These are phyloP conservation scores for Calyptommatus sinebrachiatus DNA, from an alignment of 2,113 vertebrate genomes.

Conservation along the genomic window DNA sequence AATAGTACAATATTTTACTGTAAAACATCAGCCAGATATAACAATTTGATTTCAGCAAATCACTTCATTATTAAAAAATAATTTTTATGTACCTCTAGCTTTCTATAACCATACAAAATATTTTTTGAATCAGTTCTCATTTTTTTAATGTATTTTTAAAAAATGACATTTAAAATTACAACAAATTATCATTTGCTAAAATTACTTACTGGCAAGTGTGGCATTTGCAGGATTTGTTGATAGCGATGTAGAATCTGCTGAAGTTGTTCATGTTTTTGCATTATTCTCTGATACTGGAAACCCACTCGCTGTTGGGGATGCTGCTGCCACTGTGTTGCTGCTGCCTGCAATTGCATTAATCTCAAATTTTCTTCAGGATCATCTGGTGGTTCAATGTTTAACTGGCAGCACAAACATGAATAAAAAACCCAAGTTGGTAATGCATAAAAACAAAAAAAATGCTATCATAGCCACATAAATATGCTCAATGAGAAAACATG, in stretches of 20 bases:
- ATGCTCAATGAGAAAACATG: not conserved
- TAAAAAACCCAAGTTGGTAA: conserved; percentile 19
- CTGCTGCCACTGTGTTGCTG: conserved; percentile 96
- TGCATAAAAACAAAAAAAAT: conserved; percentile 22
- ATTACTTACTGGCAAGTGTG: conserved; percentile 84
- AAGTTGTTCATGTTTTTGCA: conserved; percentile 93
- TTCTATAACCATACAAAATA: no score
- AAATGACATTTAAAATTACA: no score
- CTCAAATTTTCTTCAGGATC: conserved; percentile 89
- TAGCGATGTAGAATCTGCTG: conserved; percentile 92
- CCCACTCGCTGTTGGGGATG: conserved; percentile 91
- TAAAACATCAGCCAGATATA: not conserved
- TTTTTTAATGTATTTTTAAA: no score
- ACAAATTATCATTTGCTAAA: no score
- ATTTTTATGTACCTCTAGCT: no score
- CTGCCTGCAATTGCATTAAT: conserved; percentile 89
- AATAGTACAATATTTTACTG: not conserved
- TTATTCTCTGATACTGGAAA: conserved; percentile 94
- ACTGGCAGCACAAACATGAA: conserved; percentile 58
- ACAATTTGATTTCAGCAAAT: no score
- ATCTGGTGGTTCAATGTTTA: conserved; percentile 68
- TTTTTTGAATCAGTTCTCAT: no score
- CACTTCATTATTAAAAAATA: no score
- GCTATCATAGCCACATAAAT: no score
- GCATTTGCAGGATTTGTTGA: conserved; percentile 89